Conservation (phyloP, 1,140 invertebrate genomes). For the Drosophila cardini region DNA sequence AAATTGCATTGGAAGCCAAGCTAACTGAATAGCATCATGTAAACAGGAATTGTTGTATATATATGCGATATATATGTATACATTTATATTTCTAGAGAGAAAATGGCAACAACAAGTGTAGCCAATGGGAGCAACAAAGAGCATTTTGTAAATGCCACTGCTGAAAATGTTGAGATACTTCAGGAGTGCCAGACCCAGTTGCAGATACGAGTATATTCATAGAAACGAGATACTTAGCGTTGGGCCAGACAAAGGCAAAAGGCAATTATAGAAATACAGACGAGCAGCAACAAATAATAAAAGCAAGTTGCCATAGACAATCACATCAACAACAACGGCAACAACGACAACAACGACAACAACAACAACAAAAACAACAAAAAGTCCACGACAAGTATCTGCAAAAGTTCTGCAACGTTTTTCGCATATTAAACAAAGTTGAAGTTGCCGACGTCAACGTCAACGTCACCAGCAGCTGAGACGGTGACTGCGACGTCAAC, state of each 20-base stretch:
- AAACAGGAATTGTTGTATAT: no score
- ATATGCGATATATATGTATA: no score
- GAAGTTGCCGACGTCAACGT: conserved; percentile 36
- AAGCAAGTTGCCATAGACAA: conserved; percentile 77
- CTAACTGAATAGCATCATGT: conserved; percentile 8
- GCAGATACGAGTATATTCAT: conserved; percentile 25
- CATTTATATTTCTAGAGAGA: neutral
- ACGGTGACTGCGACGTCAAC: conserved; percentile 25
- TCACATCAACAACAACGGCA: conserved; percentile 56
- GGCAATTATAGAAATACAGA: conserved; percentile 81
- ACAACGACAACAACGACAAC: conserved; percentile 40
- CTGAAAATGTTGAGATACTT: conserved; percentile 55
- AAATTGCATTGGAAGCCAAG: conserved; percentile 33
- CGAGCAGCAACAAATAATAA: conserved; percentile 72
- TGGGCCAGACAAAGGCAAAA: conserved; percentile 68
- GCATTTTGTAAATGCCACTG: conserved; percentile 22
- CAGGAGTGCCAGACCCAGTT: conserved; percentile 20
- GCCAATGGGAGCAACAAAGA: conserved; percentile 20
- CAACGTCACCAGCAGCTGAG: conserved; percentile 13
- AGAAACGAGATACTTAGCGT: conserved; percentile 26
- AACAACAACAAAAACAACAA: conserved; percentile 42
- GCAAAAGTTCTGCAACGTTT: conserved; percentile 80
- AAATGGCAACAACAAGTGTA: conserved; percentile 50
- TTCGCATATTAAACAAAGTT: conserved; percentile 83
- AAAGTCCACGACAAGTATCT: conserved; percentile 51